Evolutionary conservation across 2,888 invertebrate species (phyloP).

Genomic region (Rotaria socialis): DNA sequence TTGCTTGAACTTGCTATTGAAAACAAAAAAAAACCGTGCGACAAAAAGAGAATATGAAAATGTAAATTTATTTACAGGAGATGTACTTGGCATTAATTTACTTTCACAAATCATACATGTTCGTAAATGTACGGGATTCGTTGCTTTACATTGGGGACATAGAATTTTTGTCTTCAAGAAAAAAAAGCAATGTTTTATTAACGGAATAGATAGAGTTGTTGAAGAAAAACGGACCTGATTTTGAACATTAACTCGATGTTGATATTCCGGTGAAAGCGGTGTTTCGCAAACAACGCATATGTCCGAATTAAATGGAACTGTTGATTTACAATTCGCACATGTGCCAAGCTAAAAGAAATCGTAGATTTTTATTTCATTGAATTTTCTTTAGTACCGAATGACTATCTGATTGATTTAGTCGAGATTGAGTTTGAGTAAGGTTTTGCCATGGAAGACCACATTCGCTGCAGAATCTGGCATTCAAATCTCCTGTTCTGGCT

Average conservation of each 20-base stretch:
- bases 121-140: slow-evolving; percentile 51
- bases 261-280: slow-evolving; percentile 54
- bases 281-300: slow-evolving; percentile 58
- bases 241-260: slow-evolving; percentile 51
- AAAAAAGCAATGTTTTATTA: neutral
- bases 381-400: slow-evolving; percentile 49
- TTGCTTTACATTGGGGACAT: slow-evolving; percentile 53
- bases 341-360: slow-evolving; percentile 50
- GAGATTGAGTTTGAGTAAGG: slow-evolving; percentile 52
- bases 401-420: slow-evolving; percentile 55
- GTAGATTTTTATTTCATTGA: neutral
- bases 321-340: slow-evolving; percentile 56
- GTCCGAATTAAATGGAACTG: slow-evolving; percentile 56
- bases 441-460: slow-evolving; percentile 55
- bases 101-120: slow-evolving; percentile 52
- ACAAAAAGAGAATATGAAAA: too few species aligned
- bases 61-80: neutral
- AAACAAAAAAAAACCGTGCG: neutral
- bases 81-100: slow-evolving; percentile 49
- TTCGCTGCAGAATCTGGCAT: slow-evolving; percentile 54
- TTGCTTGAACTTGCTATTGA: slow-evolving; percentile 42
- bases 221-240: slow-evolving; percentile 8
- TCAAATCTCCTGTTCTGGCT: slow-evolving; percentile 55
- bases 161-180: slow-evolving; percentile 50
- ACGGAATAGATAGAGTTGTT: neutral